Conservation (phyloP, 1,140 invertebrate genomes). For the Zaprionus kolodkinae region DNA sequence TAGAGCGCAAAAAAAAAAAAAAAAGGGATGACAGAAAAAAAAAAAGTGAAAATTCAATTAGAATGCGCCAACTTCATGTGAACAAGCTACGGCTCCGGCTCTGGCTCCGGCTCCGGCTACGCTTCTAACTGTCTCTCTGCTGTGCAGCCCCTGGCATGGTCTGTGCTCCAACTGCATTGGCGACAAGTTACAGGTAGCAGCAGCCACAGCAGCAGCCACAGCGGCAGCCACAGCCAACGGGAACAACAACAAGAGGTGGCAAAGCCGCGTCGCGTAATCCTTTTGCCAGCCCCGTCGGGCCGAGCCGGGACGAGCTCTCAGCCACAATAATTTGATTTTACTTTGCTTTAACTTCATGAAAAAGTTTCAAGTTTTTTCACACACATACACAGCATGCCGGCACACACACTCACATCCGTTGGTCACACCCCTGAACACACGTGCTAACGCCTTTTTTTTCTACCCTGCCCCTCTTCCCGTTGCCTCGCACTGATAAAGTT, state of each 20-base stretch:
- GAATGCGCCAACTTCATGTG: slow-evolving; percentile 77
- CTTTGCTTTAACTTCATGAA: slow-evolving; percentile 83
- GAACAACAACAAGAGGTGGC: background rate
- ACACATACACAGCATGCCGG: slow-evolving; percentile 21
- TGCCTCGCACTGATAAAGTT: slow-evolving; percentile 68
- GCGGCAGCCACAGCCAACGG: slow-evolving; percentile 17
- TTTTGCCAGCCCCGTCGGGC: slow-evolving; percentile 62
- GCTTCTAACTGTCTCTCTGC: slow-evolving; percentile 69
- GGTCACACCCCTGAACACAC: slow-evolving; percentile 41
- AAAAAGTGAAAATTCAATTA: slow-evolving; percentile 83
- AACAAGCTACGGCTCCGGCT: slow-evolving; percentile 34
- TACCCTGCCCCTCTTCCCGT: background rate
- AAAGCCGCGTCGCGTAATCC: slow-evolving; percentile 58
- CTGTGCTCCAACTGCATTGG: slow-evolving; percentile 63
- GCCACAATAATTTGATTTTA: slow-evolving; percentile 83
- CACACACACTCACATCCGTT: slow-evolving; percentile 26
- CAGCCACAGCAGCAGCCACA: background rate
- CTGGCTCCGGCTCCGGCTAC: slow-evolving; percentile 16
- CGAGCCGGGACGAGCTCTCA: slow-evolving; percentile 33
- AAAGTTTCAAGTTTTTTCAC: slow-evolving; percentile 78
- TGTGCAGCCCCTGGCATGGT: slow-evolving; percentile 21
- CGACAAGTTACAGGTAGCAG: slow-evolving; percentile 69
- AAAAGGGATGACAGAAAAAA: slow-evolving; percentile 33
- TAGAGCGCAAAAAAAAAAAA: background rate
- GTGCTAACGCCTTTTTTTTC: slow-evolving; percentile 12